Evolutionary conservation across 2,113 vertebrate species (phyloP), one percentile per base, ranked within the genome.

Genomic region (Calyptomena viridis): DNA sequence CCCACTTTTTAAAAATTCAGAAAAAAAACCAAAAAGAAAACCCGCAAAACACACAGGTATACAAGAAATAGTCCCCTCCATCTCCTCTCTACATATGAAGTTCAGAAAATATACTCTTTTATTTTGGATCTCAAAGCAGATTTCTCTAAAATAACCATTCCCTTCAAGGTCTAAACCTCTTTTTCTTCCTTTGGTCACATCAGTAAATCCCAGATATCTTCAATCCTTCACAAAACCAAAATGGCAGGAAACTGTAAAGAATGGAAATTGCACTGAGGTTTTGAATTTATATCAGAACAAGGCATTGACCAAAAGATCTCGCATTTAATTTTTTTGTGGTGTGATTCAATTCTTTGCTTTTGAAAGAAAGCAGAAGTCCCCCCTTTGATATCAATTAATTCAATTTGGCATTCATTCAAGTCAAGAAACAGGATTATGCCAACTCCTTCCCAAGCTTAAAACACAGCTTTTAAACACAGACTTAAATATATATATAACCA

Each of bases 291-390:
- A 31, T 62, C 33, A 50, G 23, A 84, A 59, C 6, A 47, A 58
- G 28, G 4, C 9, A 83, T 40, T 89, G 33, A 59, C 8, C 12
- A 56, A 68, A 84, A 56, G 6, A 6, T 27, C 3, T 64, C 27
- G 10, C 10, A 47, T 44, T 23, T 82, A 1, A 52, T 66, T 84
- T 67, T 30, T 49, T 44, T 73, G 11, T 46, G 18, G 2, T n/a
- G 9, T 18, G 3, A 81, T 69, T 84, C 4, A 64, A 58, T 72
- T 28, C 2, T 53, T 37, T 14, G 1, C 5, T 76, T 79, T 82
- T 24, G 3, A 50, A 39, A 42, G 6, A 60, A 60, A n/a, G 4
- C 4, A 19, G 40, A 30, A 27, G 2, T n/a, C 1, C 1, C 2
- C 2, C 2, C 4, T 23, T 64, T 33, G 4, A 55, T 39, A 63